phyloP scores from a whole-genome alignment of 1,140 invertebrate genomes.

The Sweltsa coloradensis region DNA sequence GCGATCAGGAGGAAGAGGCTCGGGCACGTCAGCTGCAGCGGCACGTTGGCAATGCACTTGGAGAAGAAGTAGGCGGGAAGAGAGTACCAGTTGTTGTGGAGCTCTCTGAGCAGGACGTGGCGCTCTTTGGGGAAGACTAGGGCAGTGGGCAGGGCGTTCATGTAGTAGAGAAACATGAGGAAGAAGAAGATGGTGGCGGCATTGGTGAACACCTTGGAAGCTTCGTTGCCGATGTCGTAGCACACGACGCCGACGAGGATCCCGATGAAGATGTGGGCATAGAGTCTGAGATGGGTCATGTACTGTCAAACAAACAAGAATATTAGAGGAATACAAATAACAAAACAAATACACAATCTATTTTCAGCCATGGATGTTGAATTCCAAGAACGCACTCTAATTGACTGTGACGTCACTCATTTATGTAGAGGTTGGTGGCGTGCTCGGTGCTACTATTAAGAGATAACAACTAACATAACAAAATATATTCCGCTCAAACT shows the following conservation, averaged over 20 bases:
- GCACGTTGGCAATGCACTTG: slow-evolving; percentile 71
- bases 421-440: too few relatives aligned
- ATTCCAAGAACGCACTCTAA: too few relatives aligned
- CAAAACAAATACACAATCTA: too few relatives aligned
- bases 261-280: slow-evolving; percentile 58
- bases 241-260: slow-evolving; percentile 67
- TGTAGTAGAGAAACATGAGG: slow-evolving; percentile 73
- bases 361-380: too few relatives aligned
- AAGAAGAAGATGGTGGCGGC: slow-evolving; percentile 72
- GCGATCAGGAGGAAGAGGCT: slow-evolving; percentile 59
- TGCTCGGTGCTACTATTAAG: too few relatives aligned
- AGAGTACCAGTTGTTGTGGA: slow-evolving; percentile 86
- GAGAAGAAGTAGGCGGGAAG: slow-evolving; percentile 69
- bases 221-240: slow-evolving; percentile 66
- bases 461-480: too few relatives aligned
- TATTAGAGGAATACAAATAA: too few relatives aligned
- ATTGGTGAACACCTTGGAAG: slow-evolving; percentile 61
- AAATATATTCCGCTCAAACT: too few relatives aligned
- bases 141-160: slow-evolving; percentile 79
- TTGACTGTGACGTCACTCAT: too few relatives aligned
- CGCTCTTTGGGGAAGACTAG: slow-evolving; percentile 51
- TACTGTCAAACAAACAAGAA: slow-evolving; percentile 42
- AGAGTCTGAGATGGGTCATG: slow-evolving; percentile 55
- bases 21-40: slow-evolving; percentile 53
- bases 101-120: slow-evolving; percentile 70